These are phyloP conservation scores for Drosophila maculinotata DNA, from an alignment of 2,888 invertebrate genomes.

Conservation along the genomic window DNA sequence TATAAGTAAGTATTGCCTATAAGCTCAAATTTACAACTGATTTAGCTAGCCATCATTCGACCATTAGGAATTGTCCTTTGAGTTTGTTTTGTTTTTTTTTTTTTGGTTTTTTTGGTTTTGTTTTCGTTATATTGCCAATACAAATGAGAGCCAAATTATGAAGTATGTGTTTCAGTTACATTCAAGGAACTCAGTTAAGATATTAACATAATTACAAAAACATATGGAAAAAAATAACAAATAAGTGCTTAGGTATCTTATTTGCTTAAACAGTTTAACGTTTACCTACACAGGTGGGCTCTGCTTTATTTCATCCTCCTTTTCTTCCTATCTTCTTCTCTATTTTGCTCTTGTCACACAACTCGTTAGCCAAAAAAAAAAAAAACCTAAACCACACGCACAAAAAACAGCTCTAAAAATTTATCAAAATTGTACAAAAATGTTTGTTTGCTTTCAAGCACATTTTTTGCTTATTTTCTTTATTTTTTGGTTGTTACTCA, in stretches of 20 bases:
- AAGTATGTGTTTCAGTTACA: conserved; percentile 44
- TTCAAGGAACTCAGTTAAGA: conserved; percentile 46
- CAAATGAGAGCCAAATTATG: conserved; percentile 46
- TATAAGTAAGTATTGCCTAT: conserved; percentile 67
- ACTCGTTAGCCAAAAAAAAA: conserved; percentile 24
- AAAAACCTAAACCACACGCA: conserved; percentile 56
- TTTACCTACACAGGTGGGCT: conserved; percentile 74
- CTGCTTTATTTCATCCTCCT: conserved; percentile 46
- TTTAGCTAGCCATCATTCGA: conserved; percentile 46
- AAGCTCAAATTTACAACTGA: conserved; percentile 81
- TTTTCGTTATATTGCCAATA: conserved; percentile 16
- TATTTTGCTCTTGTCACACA: conserved; percentile 54
- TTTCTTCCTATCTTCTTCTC: conserved; percentile 19
- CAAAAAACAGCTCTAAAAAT: conserved; percentile 74
- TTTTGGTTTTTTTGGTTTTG: neutral
- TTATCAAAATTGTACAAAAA: conserved; percentile 78
- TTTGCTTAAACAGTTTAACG: conserved; percentile 50
- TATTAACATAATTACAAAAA: conserved; percentile 18
- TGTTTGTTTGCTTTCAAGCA: conserved; percentile 25
- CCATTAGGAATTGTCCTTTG: conserved; percentile 50
- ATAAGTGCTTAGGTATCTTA: conserved; percentile 39
- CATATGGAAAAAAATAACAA: conserved; percentile 27
- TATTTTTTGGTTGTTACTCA: conserved; percentile 31
- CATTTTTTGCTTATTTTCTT: conserved; percentile 13
- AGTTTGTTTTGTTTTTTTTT: too few species aligned